Conservation (phyloP, 1,140 invertebrate genomes). For the Macrocentrus cingulum region DNA sequence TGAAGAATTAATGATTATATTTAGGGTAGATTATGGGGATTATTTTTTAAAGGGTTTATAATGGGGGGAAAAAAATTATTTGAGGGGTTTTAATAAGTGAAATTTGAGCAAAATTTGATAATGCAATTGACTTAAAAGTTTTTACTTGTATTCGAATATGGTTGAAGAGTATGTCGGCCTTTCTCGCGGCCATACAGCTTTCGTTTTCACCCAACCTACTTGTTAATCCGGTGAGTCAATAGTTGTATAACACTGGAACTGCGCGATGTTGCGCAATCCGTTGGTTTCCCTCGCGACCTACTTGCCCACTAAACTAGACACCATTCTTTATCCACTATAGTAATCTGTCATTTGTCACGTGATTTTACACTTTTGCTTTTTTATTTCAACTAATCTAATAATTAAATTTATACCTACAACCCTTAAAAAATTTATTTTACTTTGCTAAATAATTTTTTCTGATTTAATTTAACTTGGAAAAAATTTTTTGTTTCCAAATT, state of each 20-base stretch:
- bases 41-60: no score
- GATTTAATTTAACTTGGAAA: no score
- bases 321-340: slow-evolving; percentile 57
- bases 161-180: background rate
- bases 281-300: slow-evolving; percentile 60
- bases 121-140: background rate
- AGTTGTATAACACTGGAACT: slow-evolving; percentile 60
- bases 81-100: no score
- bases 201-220: slow-evolving; percentile 59
- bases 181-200: slow-evolving; percentile 40
- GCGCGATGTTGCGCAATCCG: slow-evolving; percentile 51
- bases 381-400: no score
- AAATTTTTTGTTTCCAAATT: no score
- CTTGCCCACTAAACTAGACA: slow-evolving; percentile 64
- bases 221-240: slow-evolving; percentile 60
- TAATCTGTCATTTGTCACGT: slow-evolving; percentile 35
- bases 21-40: no score
- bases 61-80: no score
- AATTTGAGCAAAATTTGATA: no score
- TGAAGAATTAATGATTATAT: no score
- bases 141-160: background rate
- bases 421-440: no score
- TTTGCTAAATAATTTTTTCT: no score
- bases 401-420: no score
- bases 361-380: background rate